Conservation (phyloP, 2,113 vertebrate genomes). For the Oryzias woworae region DNA sequence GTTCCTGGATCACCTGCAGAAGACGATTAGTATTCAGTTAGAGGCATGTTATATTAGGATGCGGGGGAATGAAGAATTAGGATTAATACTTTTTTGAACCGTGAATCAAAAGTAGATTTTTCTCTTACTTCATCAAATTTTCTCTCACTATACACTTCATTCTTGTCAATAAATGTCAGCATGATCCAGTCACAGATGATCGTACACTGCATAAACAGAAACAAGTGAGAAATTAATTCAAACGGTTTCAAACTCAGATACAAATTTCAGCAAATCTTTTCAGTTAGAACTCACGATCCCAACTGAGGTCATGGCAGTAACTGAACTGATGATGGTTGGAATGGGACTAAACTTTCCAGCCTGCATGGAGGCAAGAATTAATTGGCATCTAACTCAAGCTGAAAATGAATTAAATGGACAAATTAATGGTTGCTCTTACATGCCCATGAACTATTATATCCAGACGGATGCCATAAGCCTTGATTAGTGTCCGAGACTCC, state of each 20-base stretch:
- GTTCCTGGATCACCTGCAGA: slow-evolving; percentile 59
- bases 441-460: slow-evolving; percentile 90
- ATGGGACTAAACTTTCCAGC: slow-evolving; percentile 92
- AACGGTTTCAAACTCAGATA: not conserved
- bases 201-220: slow-evolving; percentile 78
- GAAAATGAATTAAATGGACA: not conserved
- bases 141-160: slow-evolving; percentile 85
- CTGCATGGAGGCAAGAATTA: slow-evolving; percentile 60
- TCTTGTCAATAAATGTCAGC: slow-evolving; percentile 90
- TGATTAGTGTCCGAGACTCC: slow-evolving; percentile 82
- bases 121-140: slow-evolving; percentile 88
- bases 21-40: slow-evolving; percentile 4
- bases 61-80: not conserved
- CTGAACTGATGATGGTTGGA: slow-evolving; percentile 89
- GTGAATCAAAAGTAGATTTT: not conserved
- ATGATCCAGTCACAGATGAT: slow-evolving; percentile 94
- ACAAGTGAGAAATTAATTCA: not conserved
- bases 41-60: not conserved
- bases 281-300: slow-evolving; percentile 83
- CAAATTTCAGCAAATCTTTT: too few species aligned
- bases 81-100: not conserved
- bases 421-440: slow-evolving; percentile 58
- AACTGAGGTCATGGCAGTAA: slow-evolving; percentile 88
- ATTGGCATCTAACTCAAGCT: not conserved
- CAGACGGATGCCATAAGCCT: slow-evolving; percentile 87